phyloP scores from a whole-genome alignment of 2,888 invertebrate species.

The Mantis religiosa region DNA sequence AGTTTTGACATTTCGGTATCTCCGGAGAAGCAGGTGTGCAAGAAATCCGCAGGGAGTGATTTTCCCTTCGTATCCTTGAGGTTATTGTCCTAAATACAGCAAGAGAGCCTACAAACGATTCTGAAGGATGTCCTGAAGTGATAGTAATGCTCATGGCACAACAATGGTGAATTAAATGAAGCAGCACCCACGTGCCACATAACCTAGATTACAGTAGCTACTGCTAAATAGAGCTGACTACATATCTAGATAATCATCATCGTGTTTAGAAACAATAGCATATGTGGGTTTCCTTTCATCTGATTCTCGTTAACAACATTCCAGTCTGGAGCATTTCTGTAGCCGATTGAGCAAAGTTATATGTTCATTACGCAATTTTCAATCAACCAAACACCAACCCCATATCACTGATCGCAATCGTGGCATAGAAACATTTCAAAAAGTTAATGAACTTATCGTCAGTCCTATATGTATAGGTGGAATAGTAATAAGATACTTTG shows the following conservation, averaged over 20 bases:
- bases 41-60: too few species aligned
- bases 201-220: background rate
- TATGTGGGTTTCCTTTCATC: background rate
- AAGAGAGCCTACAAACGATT: too few species aligned
- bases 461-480: too few species aligned
- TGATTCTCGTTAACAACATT: background rate
- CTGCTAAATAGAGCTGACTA: background rate
- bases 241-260: background rate
- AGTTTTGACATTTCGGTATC: too few species aligned
- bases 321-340: background rate
- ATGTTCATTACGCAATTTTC: background rate
- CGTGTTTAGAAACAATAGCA: background rate
- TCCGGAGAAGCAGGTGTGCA: too few species aligned
- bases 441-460: too few species aligned
- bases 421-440: too few species aligned
- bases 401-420: too few species aligned
- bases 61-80: too few species aligned
- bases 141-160: background rate
- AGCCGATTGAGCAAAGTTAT: background rate
- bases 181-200: background rate
- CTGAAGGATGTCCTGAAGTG: too few species aligned
- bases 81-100: too few species aligned
- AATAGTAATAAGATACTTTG: too few species aligned
- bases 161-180: background rate
- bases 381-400: background rate